Evolutionary conservation across 2,797 vertebrate genomes (phyloP).

Genomic region (Danio choprae): DNA sequence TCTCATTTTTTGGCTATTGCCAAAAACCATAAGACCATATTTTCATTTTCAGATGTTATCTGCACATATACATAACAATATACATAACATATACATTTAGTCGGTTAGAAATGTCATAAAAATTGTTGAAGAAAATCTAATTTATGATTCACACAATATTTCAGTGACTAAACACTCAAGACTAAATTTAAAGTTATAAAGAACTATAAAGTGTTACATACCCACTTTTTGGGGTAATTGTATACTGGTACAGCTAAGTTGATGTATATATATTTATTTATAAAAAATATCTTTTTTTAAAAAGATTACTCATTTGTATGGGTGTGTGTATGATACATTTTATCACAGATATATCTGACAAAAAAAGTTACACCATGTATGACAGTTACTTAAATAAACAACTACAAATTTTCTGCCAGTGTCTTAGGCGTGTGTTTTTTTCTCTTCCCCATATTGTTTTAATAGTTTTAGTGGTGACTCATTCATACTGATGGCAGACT

Average conservation of each 20-base stretch:
- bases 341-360: neutral
- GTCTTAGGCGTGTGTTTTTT: neutral
- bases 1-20: too few species aligned
- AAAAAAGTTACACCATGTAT: neutral
- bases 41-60: too few species aligned
- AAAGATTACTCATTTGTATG: conserved; percentile 32
- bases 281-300: too few species aligned
- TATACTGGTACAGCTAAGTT: neutral
- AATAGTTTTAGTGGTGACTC: conserved; percentile 1
- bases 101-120: neutral
- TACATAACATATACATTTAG: neutral
- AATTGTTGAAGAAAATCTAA: neutral
- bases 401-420: neutral
- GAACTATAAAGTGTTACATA: too few species aligned
- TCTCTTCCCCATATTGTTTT: neutral
- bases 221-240: neutral
- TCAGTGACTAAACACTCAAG: neutral
- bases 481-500: conserved; percentile 18
- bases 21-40: too few species aligned
- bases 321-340: neutral
- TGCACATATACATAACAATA: too few species aligned
- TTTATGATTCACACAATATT: too few species aligned
- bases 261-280: too few species aligned
- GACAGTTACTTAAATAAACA: neutral
- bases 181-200: too few species aligned